Base-by-base conservation (phyloP, 2,797 vertebrate genomes). In the Urosaurus nigricauda region DNA sequence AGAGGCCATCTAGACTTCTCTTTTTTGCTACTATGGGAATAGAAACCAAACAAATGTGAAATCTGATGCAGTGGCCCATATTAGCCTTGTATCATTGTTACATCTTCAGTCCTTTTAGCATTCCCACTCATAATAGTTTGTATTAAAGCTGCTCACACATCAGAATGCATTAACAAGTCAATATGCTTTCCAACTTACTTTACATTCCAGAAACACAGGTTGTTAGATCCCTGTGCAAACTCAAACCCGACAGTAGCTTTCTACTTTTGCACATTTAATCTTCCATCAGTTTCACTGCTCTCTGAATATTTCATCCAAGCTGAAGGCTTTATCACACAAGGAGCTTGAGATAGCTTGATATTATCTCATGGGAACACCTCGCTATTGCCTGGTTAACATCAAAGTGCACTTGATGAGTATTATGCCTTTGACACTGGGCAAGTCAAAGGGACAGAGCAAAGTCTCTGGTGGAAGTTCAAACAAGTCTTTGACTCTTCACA, bases 261-360 rank as follows among this genome's bases (percentile, higher is more conserved):
- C 70, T 83, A 83, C 53, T 82, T 82, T 75, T 75, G 70, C 79
- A 83, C 86, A 87, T 87, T 87, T 82, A 87, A 82, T 82, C 53
- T 87, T 83, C 86, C 79, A 87, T 74, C 79, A 63, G 1, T 63
- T 82, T 58, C 68, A 74, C 29, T 87, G 79, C 68, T 87, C 68
- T 71, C 79, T 81, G 65, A 75, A 83, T 87, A 87, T 82, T 87
- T 74, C 79, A 87, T 75, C 79, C 58, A 82, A 63, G 19, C 87
- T 51, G 71, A 88, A 88, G 71, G 71, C 79, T 88, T 88, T 51
- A 88, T 88, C 40, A n/a, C 70, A 75, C 56, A 74, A 88, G 79
- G 8, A 83, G 56, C 79, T n/a, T 43, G 37, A 63, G 80, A 83
- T 32, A 88, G 79, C 40, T 88, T 88, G 79, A 75, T 75, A 75